Conservation (phyloP, 1,140 invertebrate species). For the Drosophila nigromelanica region DNA sequence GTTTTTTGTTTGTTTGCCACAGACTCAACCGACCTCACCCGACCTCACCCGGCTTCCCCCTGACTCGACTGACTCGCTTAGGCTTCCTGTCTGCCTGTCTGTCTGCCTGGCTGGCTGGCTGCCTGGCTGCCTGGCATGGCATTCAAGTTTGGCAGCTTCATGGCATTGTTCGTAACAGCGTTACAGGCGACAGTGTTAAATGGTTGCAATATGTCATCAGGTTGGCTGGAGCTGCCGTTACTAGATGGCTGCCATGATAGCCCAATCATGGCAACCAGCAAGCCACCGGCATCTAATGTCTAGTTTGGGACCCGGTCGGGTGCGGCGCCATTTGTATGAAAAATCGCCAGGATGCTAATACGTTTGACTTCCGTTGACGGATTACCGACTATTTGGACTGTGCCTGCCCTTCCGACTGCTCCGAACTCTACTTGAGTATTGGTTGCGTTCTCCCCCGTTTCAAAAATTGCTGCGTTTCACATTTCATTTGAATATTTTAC, state of each 20-base stretch:
- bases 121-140: conserved; percentile 7
- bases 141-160: conserved; percentile 2
- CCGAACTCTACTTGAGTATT: conserved; percentile 1
- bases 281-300: conserved; percentile 21
- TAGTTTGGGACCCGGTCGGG: conserved; percentile 30
- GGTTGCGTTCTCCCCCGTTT: conserved; percentile 2
- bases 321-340: conserved; percentile 81
- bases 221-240: conserved; percentile 55
- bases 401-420: conserved; percentile 10
- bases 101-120: conserved; percentile 13
- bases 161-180: conserved; percentile 69
- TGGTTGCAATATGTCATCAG: conserved; percentile 83
- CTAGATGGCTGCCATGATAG: conserved; percentile 76
- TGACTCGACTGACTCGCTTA: conserved; percentile 36
- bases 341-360: conserved; percentile 83
- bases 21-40: conserved; percentile 39
- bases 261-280: conserved; percentile 70
- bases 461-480: conserved; percentile 73
- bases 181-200: conserved; percentile 83
- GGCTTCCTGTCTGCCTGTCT: conserved; percentile 61
- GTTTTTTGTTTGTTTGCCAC: conserved; percentile 81
- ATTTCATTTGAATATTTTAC: conserved; percentile 81
- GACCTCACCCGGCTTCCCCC: neutral
- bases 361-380: conserved; percentile 83
- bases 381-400: conserved; percentile 77